Percentiles rank a stretch among this genome's conserved stretches.
Evolutionary conservation across 2,888 invertebrate genomes (phyloP).

Genomic region (Heliconius aoede): DNA sequence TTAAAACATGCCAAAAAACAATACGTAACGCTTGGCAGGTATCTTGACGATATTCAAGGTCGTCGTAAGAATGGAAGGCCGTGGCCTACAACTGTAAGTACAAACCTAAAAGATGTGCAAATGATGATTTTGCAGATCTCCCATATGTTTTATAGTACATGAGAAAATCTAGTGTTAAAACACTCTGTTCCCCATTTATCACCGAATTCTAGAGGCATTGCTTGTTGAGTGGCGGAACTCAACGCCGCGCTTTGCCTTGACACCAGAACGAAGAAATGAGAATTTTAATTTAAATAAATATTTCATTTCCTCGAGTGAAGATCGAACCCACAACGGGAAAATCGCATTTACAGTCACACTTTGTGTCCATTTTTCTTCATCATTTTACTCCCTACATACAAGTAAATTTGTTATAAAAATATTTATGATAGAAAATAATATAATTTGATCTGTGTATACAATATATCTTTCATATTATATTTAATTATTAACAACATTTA

Average conservation of each 20-base stretch:
- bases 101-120: constrained; percentile 36
- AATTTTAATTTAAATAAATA: too few relatives aligned
- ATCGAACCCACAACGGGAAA: too few relatives aligned
- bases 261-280: too few relatives aligned
- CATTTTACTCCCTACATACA: too few relatives aligned
- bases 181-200: too few relatives aligned
- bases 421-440: background rate
- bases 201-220: too few relatives aligned
- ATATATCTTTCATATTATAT: background rate
- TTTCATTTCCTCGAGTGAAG: too few relatives aligned
- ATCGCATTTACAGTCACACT: too few relatives aligned
- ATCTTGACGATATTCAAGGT: constrained; percentile 32
- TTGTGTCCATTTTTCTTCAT: too few relatives aligned
- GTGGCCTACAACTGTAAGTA: constrained; percentile 36
- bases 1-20: constrained; percentile 7
- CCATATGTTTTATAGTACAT: background rate
- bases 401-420: background rate
- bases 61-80: constrained; percentile 33
- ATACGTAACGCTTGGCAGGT: constrained; percentile 11
- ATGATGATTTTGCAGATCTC: constrained; percentile 31
- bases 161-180: too few relatives aligned
- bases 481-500: background rate
- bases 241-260: too few relatives aligned
- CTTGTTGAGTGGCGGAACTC: too few relatives aligned
- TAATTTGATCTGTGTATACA: background rate